Conservation (phyloP, 2,888 invertebrate species). For the Erpobdella octoculata region DNA sequence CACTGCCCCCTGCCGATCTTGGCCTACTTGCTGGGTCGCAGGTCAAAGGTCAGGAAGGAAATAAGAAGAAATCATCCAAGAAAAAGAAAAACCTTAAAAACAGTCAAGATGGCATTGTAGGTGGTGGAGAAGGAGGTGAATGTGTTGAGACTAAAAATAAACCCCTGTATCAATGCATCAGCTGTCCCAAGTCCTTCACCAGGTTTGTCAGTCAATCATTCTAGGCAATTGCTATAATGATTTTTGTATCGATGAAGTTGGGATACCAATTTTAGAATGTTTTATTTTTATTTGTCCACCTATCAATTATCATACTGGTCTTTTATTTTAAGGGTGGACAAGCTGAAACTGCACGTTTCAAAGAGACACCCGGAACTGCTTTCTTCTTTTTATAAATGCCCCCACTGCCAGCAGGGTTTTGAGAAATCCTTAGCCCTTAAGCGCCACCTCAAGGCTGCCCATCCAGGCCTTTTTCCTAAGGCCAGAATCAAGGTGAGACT, state of each 20-base stretch:
- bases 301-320: background rate
- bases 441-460: slow-evolving; percentile 9
- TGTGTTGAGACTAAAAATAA: background rate
- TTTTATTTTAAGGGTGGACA: slow-evolving; percentile 7
- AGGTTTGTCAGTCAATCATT: background rate
- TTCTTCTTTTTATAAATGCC: slow-evolving; percentile 22
- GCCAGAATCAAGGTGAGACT: slow-evolving; percentile 13
- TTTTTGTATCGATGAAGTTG: too few species aligned
- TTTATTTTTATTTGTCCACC: too few species aligned
- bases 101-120: background rate
- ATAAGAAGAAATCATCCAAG: background rate
- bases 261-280: too few species aligned
- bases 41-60: background rate
- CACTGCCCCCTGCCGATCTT: slow-evolving; percentile 7
- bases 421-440: slow-evolving; percentile 5
- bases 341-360: slow-evolving; percentile 22
- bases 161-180: slow-evolving; percentile 8
- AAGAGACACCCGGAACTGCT: slow-evolving; percentile 20
- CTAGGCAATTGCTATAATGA: background rate
- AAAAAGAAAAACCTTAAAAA: background rate
- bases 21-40: background rate
- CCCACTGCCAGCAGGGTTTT: slow-evolving; percentile 17
- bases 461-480: background rate
- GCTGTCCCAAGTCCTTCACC: slow-evolving; percentile 18
- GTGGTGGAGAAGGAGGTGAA: background rate